Evolutionary conservation across 2,888 invertebrate species (phyloP).

Genomic region (Volucella inanis): DNA sequence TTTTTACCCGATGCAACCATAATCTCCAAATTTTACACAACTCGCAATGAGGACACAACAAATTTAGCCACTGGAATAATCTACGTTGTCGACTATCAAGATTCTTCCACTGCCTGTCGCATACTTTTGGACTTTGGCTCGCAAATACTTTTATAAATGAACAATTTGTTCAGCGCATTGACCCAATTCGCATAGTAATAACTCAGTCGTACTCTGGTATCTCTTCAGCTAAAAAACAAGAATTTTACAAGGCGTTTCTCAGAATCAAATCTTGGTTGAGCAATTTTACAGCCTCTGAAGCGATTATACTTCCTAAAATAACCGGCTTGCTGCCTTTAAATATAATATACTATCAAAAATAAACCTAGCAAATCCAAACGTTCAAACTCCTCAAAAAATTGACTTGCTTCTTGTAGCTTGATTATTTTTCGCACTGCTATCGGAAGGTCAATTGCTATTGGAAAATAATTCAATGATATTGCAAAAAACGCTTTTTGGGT

Average conservation of each 20-base stretch:
- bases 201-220: constrained; percentile 14
- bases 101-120: background rate
- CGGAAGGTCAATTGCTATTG: constrained; percentile 28
- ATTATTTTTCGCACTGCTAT: background rate
- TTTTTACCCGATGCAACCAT: background rate
- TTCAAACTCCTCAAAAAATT: too few species aligned
- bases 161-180: constrained; percentile 17
- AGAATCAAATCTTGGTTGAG: constrained; percentile 15
- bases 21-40: background rate
- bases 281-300: constrained; percentile 7
- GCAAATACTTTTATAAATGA: constrained; percentile 15
- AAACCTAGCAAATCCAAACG: too few species aligned
- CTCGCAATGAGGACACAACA: background rate
- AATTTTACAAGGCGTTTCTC: background rate
- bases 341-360: too few species aligned
- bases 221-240: background rate
- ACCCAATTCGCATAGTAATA: background rate
- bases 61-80: constrained; percentile 19
- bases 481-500: constrained; percentile 30
- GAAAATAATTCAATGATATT: constrained; percentile 10
- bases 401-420: constrained; percentile 35
- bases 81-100: constrained; percentile 18
- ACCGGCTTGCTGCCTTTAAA: too few species aligned
- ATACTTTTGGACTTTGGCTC: constrained; percentile 4
- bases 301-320: constrained; percentile 7